Conservation (phyloP, 2,113 vertebrate species). For the Athene noctua region DNA sequence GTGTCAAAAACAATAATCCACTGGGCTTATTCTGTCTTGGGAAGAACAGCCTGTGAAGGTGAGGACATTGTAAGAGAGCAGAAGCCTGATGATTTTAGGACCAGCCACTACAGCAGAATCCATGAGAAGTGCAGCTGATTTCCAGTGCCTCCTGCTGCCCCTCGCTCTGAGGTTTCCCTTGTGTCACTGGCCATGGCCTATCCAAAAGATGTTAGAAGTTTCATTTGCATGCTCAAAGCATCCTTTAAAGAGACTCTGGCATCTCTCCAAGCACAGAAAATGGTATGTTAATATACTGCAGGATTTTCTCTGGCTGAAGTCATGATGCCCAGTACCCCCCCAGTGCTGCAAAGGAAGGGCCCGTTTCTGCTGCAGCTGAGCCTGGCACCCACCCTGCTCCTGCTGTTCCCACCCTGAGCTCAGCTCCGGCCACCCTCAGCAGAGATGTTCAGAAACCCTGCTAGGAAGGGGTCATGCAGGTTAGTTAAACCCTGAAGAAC, state of each 20-base stretch:
- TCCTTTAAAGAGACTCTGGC: neutral
- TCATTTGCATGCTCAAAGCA: neutral
- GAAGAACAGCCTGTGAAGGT: neutral
- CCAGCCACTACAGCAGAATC: neutral
- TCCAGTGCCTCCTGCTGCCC: neutral
- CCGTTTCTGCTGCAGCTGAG: neutral
- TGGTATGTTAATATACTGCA: neutral
- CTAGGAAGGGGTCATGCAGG: neutral
- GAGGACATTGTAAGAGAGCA: neutral
- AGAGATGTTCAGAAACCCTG: neutral
- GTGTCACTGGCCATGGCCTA: neutral
- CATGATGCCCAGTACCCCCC: too few species aligned
- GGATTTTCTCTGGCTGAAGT: neutral
- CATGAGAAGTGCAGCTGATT: neutral
- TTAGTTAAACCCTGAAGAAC: neutral
- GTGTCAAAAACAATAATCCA: neutral
- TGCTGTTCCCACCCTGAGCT: accelerated
- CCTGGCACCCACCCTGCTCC: neutral
- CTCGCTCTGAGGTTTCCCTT: neutral
- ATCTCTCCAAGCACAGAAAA: neutral
- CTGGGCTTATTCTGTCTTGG: too few species aligned
- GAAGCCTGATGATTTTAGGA: neutral
- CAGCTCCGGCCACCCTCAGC: neutral
- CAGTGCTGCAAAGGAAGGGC: neutral
- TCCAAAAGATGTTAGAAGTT: neutral